These are phyloP conservation scores for Cantharis rustica DNA, from an alignment of 2,888 invertebrate genomes.

Conservation along the genomic window DNA sequence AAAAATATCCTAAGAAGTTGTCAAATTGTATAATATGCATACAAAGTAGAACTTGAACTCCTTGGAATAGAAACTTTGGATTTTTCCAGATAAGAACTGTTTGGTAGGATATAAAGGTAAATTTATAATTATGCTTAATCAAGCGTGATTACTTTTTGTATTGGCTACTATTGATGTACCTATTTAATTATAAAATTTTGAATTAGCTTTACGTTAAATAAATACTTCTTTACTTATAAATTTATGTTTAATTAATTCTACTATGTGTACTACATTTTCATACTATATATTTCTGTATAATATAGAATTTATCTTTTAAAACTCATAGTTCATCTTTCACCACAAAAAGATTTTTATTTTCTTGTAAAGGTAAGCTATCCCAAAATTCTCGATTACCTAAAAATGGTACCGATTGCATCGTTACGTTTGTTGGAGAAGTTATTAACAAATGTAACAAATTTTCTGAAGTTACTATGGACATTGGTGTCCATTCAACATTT, in stretches of 20 bases:
- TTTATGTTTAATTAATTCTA: neutral
- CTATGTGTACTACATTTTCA: neutral
- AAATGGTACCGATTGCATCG: slow-evolving; percentile 57
- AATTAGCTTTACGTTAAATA: neutral
- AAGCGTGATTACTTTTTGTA: neutral
- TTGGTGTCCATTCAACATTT: slow-evolving; percentile 57
- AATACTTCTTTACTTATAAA: neutral
- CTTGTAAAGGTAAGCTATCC: slow-evolving; percentile 64
- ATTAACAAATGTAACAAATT: slow-evolving; percentile 62
- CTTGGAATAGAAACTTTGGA: neutral
- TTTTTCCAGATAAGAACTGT: neutral
- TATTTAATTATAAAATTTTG: neutral
- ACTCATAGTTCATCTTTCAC: slow-evolving; percentile 56
- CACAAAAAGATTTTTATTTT: slow-evolving; percentile 60
- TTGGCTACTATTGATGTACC: neutral
- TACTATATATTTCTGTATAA: neutral
- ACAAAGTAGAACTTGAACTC: neutral
- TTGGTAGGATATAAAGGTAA: neutral
- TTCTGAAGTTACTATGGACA: slow-evolving; percentile 54
- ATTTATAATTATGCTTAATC: neutral
- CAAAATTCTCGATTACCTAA: slow-evolving; percentile 66
- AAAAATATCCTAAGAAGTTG: too few species aligned
- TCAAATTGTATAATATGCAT: too few species aligned
- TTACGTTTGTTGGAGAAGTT: slow-evolving; percentile 54
- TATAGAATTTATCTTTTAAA: neutral